phyloP scores from a whole-genome alignment of 2,113 vertebrate genomes.

The Corvus hawaiiensis region DNA sequence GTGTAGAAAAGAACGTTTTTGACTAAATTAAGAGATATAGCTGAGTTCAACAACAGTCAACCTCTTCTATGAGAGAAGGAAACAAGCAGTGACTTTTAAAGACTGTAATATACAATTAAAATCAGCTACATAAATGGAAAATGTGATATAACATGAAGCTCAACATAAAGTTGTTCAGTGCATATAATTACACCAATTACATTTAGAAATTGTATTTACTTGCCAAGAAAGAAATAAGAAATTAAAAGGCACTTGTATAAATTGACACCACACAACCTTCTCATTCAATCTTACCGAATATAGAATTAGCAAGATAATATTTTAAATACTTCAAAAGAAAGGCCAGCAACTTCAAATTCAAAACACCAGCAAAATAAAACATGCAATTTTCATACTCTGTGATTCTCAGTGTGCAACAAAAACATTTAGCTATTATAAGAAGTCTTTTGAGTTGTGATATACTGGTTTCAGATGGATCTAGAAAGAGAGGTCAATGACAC shows the following conservation, averaged over 20 bases:
- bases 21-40: constrained; percentile 29
- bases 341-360: constrained; percentile 64
- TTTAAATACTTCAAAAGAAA: constrained; percentile 67
- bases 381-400: constrained; percentile 41
- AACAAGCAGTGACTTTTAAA: constrained; percentile 67
- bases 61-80: constrained; percentile 49
- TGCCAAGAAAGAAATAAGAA: constrained; percentile 60
- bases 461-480: constrained; percentile 32
- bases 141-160: constrained; percentile 67
- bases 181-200: constrained; percentile 70
- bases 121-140: constrained; percentile 51
- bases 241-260: constrained; percentile 67
- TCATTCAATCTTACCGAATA: constrained; percentile 58
- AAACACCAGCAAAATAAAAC: constrained; percentile 63
- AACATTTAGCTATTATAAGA: constrained; percentile 43
- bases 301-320: constrained; percentile 56
- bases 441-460: constrained; percentile 51
- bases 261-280: constrained; percentile 63
- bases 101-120: constrained; percentile 62
- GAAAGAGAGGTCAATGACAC: constrained; percentile 49
- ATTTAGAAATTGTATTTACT: constrained; percentile 72
- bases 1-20: constrained; percentile 23
- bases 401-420: constrained; percentile 42
- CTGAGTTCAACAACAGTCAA: constrained; percentile 53
- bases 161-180: constrained; percentile 65